phyloP scores from a whole-genome alignment of 1,140 invertebrate genomes.

The Tachypleus tridentatus region DNA sequence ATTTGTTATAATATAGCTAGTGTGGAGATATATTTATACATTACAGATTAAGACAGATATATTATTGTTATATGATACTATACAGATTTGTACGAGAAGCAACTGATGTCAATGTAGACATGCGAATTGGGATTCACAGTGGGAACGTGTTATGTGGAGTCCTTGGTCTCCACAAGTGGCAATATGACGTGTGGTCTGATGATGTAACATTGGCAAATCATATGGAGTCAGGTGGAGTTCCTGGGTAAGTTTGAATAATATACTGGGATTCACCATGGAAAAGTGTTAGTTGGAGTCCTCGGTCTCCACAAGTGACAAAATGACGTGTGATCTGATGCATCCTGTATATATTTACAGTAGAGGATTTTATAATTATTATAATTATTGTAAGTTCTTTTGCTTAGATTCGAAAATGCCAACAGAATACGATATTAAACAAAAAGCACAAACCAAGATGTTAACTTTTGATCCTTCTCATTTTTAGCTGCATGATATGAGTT shows the following conservation, averaged over 20 bases:
- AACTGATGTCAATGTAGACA: conserved; percentile 72
- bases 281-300: conserved; percentile 39
- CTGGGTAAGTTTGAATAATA: conserved; percentile 62
- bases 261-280: conserved; percentile 59
- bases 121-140: conserved; percentile 91
- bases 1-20: no score
- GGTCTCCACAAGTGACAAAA: conserved; percentile 41
- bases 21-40: no score
- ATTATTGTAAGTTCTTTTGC: no score
- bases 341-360: no score
- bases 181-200: conserved; percentile 92
- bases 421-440: no score
- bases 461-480: no score
- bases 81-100: conserved; percentile 46
- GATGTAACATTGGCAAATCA: conserved; percentile 90
- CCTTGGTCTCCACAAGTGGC: conserved; percentile 84
- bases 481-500: no score
- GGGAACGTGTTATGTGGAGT: conserved; percentile 83
- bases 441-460: no score
- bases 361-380: no score
- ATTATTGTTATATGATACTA: neutral
- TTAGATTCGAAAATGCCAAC: no score
- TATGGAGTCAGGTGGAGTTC: conserved; percentile 82
- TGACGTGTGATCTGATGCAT: conserved; percentile 42
- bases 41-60: no score